A percentile compares a stretch with the other conserved stretches of the same genome.
phyloP scores from a whole-genome alignment of 37 sponge, comb jelly and placozoan genomes.

The Aplysina aerophoba region DNA sequence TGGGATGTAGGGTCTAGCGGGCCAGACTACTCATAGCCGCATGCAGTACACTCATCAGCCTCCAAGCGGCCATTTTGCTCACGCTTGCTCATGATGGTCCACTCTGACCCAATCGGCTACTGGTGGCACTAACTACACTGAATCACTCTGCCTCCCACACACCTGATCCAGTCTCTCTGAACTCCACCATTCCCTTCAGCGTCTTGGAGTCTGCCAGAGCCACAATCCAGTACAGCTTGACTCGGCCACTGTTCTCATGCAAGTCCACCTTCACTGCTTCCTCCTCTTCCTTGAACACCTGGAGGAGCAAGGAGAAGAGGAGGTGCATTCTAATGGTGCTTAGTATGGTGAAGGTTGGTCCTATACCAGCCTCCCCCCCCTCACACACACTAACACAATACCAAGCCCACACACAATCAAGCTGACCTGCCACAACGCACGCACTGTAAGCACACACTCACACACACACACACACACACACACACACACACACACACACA shows the following conservation, averaged over 20 bases:
- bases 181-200: slow-evolving; percentile 93
- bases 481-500: slow-evolving; percentile 10
- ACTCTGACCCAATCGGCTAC: too few species aligned
- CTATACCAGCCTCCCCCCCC: too few species aligned
- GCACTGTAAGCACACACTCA: too few species aligned
- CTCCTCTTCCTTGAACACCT: slow-evolving; percentile 99
- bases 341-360: background rate
- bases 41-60: too few species aligned
- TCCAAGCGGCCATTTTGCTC: too few species aligned
- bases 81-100: too few species aligned
- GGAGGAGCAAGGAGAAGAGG: background rate
- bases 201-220: slow-evolving; percentile 94
- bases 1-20: too few species aligned
- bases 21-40: too few species aligned
- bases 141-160: background rate
- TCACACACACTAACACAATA: slow-evolving; percentile 2
- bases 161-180: slow-evolving; percentile 86
- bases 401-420: background rate
- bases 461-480: too few species aligned
- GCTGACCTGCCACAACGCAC: too few species aligned
- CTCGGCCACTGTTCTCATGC: slow-evolving; percentile 96
- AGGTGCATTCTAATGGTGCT: too few species aligned
- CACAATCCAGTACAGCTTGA: slow-evolving; percentile 98
- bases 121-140: too few species aligned
- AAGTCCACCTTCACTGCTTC: slow-evolving; percentile 94